Conservation (phyloP, 1,140 invertebrate species). For the Thalassaphorura encarpata region DNA sequence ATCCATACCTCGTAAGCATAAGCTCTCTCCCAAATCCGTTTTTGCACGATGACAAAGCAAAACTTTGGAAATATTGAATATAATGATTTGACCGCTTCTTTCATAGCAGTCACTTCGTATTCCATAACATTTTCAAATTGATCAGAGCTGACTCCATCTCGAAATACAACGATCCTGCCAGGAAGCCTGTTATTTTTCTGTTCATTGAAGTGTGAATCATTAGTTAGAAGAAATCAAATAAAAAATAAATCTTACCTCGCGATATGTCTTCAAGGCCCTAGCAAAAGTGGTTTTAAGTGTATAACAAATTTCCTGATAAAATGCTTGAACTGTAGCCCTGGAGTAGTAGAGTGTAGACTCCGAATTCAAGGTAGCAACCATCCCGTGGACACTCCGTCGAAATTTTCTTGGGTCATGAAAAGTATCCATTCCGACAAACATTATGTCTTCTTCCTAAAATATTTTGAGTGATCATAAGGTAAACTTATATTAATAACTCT, state of each 20-base stretch:
- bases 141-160: conserved; percentile 86
- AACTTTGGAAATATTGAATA: conserved; percentile 45
- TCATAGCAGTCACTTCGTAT: conserved; percentile 69
- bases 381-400: conserved; percentile 52
- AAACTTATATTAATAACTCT: not conserved
- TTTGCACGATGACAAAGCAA: conserved; percentile 74
- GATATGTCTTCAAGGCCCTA: not conserved
- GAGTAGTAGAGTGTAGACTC: conserved; percentile 67
- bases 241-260: not conserved
- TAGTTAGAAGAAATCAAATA: not conserved
- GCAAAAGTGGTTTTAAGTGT: conserved; percentile 33
- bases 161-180: conserved; percentile 69
- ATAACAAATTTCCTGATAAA: conserved; percentile 63
- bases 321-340: conserved; percentile 53
- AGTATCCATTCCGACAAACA: conserved; percentile 83
- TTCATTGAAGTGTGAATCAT: conserved; percentile 9
- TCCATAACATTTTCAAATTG: conserved; percentile 56
- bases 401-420: conserved; percentile 55
- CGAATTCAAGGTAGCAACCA: conserved; percentile 69
- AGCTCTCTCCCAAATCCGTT: conserved; percentile 75
- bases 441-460: conserved; percentile 44
- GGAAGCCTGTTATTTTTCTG: conserved; percentile 56
- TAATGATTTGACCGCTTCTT: conserved; percentile 47
- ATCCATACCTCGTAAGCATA: not conserved
- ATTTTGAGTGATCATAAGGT: not conserved